Evolutionary conservation across 1,140 invertebrate species (phyloP).

Genomic region (Ectropis grisescens): DNA sequence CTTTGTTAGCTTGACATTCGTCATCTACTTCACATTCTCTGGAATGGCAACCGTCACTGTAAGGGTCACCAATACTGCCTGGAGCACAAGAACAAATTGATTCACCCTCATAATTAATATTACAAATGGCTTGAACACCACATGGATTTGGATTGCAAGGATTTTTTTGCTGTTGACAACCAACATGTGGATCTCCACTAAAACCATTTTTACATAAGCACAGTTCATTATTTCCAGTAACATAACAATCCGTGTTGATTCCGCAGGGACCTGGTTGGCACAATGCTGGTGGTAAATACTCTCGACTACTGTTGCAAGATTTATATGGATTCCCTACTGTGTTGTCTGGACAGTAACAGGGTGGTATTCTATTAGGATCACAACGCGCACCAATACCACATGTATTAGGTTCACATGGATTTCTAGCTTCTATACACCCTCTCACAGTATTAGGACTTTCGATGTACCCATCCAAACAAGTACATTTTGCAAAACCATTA

Average conservation of each 20-base stretch:
- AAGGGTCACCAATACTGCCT: conserved; percentile 84
- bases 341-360: conserved; percentile 84
- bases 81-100: conserved; percentile 81
- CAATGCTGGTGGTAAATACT: conserved; percentile 67
- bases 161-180: conserved; percentile 76
- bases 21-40: conserved; percentile 83
- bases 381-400: conserved; percentile 85
- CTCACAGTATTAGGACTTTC: conserved; percentile 90
- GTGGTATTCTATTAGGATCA: conserved; percentile 80
- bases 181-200: conserved; percentile 81
- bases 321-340: conserved; percentile 85
- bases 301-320: conserved; percentile 72
- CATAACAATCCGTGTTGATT: conserved; percentile 84
- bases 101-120: conserved; percentile 75
- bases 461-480: conserved; percentile 84
- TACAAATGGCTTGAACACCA: conserved; percentile 81
- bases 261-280: conserved; percentile 86
- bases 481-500: conserved; percentile 91
- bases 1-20: conserved; percentile 78
- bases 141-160: conserved; percentile 84
- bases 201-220: conserved; percentile 86
- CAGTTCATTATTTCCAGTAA: conserved; percentile 80
- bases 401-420: conserved; percentile 85
- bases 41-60: conserved; percentile 78
- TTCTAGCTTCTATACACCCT: conserved; percentile 82